Base-by-base conservation (phyloP, 2,113 vertebrate genomes). In the Amazona guildingii region DNA sequence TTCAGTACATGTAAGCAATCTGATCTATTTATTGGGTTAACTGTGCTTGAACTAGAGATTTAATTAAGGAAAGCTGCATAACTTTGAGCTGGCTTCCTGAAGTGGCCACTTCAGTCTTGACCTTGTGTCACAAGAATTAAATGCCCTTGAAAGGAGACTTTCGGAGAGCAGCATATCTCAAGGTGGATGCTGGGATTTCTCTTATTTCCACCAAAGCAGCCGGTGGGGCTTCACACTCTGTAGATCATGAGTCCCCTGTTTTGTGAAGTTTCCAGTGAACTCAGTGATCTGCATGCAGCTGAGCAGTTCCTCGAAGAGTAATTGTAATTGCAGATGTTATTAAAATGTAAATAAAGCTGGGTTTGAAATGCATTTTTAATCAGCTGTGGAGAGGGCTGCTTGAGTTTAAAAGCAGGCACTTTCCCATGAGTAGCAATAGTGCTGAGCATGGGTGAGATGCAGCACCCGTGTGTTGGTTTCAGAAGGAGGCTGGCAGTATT, bases 291-390 rank as follows among this genome's bases (percentile, higher is more conserved):
- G 90, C 91, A 97, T 94, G 88, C 95, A 94, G 84, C 74, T n/a
- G 55, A 95, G 85, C 72, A 39, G 68, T n/a, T 89, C 80, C 80
- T 57, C 52, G 92, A 86, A 83, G 69, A 67, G 93, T 83, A 96
- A 97, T 97, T 96, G 90, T 96, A 96, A 97, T 96, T 96, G 95
- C 95, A 97, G 95, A 97, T 95, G 93, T 70, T 96, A 97, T 97
- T 97, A 97, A 97, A 97, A 95, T 97, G 96, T 96, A 97, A 97
- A 95, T 96, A 96, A 94, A 95, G 44, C 75, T 91, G 39, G 67
- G 23, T 96, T 91, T 91, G 62, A 62, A 87, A 95, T 82, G 66
- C 92, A 85, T 94, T 95, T 97, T 97, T 94, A 97, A 96, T 96
- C 93, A 91, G 10, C 84, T 68, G 49, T 94, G 90, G 82, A 95